Evolutionary conservation across 2,797 vertebrate species (phyloP).

Genomic region (Cyclura pinguis): DNA sequence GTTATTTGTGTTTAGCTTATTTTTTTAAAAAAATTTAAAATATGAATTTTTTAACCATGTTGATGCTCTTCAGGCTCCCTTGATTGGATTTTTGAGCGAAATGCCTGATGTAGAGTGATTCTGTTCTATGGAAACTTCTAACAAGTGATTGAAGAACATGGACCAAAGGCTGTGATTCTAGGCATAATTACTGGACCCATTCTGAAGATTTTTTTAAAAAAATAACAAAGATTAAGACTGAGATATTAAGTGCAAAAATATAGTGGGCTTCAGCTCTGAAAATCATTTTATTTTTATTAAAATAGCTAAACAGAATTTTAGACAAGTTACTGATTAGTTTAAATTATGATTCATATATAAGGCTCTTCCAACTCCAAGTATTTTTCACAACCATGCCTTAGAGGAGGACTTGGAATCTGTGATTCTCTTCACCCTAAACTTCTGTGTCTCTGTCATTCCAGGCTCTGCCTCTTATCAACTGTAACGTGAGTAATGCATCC

Average conservation of each 20-base stretch:
- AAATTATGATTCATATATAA: background rate
- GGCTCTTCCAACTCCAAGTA: slow-evolving; percentile 15
- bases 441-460: background rate
- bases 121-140: background rate
- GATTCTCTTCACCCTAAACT: slow-evolving; percentile 36
- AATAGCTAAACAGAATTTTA: slow-evolving; percentile 29
- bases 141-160: background rate
- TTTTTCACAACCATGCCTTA: slow-evolving; percentile 28
- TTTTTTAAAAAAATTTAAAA: background rate
- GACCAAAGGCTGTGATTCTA: background rate
- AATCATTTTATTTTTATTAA: background rate
- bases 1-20: background rate
- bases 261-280: background rate
- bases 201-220: background rate
- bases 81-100: background rate
- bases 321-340: slow-evolving; percentile 41
- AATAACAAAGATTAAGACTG: slow-evolving; percentile 5
- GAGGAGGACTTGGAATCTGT: background rate
- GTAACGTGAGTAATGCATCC: slow-evolving; percentile 4
- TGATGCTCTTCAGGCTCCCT: background rate
- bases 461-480: slow-evolving; percentile 38
- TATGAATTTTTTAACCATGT: background rate
- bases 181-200: background rate
- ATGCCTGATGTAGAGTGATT: background rate
- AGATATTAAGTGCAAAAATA: slow-evolving; percentile 7